Conservation (phyloP, 1,140 invertebrate species). For the Phymorhynchus buccinoides region DNA sequence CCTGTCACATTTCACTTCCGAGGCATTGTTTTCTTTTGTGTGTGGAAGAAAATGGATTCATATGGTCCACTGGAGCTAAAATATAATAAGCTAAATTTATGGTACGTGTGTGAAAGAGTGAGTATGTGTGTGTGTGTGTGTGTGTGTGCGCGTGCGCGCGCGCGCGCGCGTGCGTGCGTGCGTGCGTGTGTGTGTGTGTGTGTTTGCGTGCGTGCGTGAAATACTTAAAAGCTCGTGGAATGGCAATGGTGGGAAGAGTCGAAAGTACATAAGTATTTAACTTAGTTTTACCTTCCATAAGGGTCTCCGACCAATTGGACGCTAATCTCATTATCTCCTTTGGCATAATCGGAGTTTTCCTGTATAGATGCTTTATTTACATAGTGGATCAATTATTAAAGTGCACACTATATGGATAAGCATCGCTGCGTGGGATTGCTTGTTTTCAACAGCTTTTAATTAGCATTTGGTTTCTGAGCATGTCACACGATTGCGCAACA, state of each 20-base stretch:
- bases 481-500: too few species aligned
- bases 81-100: not conserved
- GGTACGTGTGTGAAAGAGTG: not conserved
- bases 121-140: slow-evolving; percentile 21
- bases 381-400: too few species aligned
- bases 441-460: too few species aligned
- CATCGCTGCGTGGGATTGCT: too few species aligned
- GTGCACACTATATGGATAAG: too few species aligned
- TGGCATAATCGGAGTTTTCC: too few species aligned
- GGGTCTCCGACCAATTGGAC: too few species aligned
- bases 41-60: not conserved
- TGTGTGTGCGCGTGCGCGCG: slow-evolving; percentile 14
- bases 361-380: too few species aligned
- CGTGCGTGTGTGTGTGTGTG: slow-evolving; percentile 25
- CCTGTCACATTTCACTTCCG: not conserved
- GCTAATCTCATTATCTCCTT: too few species aligned
- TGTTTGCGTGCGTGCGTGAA: not conserved
- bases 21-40: not conserved
- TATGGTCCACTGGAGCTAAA: not conserved
- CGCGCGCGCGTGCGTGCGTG: not conserved
- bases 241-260: not conserved
- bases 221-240: not conserved
- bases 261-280: too few species aligned
- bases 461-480: too few species aligned
- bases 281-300: too few species aligned